Conservation (phyloP, 2,797 vertebrate species). For the Bufotes viridis region DNA sequence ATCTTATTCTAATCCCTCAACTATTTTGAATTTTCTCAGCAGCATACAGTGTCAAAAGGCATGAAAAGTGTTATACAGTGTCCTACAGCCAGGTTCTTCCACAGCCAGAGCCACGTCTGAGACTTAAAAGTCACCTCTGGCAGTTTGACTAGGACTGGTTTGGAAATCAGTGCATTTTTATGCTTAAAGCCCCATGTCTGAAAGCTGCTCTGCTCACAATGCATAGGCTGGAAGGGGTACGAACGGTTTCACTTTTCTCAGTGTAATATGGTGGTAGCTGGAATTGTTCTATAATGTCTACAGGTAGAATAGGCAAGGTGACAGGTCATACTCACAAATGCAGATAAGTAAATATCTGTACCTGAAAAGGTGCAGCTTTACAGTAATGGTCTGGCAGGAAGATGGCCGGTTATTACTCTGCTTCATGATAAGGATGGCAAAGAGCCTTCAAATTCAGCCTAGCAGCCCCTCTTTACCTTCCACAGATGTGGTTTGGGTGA, state of each 20-base stretch:
- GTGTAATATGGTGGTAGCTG: background rate
- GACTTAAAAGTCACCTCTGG: background rate
- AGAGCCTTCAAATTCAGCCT: too few species aligned
- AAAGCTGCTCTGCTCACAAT: background rate
- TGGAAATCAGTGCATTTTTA: background rate
- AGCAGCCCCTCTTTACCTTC: too few species aligned
- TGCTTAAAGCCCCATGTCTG: slow-evolving; percentile 2
- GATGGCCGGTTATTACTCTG: background rate
- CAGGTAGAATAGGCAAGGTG: background rate
- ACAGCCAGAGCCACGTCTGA: background rate
- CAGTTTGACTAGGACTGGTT: background rate
- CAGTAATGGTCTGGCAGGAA: background rate
- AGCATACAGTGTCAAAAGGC: background rate
- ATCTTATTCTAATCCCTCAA: background rate
- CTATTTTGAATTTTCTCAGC: background rate
- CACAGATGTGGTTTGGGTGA: too few species aligned
- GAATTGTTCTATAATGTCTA: background rate
- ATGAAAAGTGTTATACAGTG: background rate
- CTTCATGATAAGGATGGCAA: background rate
- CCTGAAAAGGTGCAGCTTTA: background rate
- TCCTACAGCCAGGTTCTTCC: background rate
- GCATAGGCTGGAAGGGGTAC: background rate
- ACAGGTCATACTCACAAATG: background rate
- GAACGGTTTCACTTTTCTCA: background rate
- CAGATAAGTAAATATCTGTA: too few species aligned